Evolutionary conservation across 2,888 invertebrate genomes (phyloP).

Genomic region (Apamea crenata): DNA sequence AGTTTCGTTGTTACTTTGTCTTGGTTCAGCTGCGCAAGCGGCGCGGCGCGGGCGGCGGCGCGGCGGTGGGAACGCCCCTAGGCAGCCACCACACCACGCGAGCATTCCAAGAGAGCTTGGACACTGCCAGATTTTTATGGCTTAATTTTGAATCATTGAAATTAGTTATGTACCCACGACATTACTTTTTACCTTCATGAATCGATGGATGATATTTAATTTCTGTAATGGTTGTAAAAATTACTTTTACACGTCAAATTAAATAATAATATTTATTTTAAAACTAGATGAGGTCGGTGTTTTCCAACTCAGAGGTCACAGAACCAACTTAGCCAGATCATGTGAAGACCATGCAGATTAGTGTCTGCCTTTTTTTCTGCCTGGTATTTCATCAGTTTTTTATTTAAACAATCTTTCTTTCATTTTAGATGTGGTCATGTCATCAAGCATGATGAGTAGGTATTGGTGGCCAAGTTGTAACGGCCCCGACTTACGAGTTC

Average conservation of each 20-base stretch:
- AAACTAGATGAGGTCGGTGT: background rate
- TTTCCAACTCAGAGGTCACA: background rate
- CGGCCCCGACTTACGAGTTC: no score
- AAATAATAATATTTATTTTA: background rate
- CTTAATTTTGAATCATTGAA: slow-evolving; percentile 17
- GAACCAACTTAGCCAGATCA: background rate
- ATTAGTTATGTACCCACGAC: background rate
- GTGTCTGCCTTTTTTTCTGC: no score
- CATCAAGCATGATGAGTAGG: no score
- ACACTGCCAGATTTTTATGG: slow-evolving; percentile 29
- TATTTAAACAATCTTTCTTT: no score
- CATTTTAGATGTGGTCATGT: background rate
- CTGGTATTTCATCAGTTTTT: no score
- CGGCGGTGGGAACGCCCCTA: slow-evolving; percentile 41
- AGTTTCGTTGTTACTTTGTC: slow-evolving; percentile 36
- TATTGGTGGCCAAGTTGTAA: no score
- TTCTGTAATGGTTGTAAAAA: background rate
- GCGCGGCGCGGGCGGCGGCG: slow-evolving; percentile 4
- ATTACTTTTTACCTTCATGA: background rate
- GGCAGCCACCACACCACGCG: slow-evolving; percentile 38
- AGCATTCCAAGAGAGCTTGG: slow-evolving; percentile 39
- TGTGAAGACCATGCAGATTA: background rate
- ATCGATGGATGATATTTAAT: background rate
- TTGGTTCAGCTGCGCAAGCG: slow-evolving; percentile 25
- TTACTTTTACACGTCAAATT: background rate